Percentiles rank a stretch among this genome's conserved stretches.
Conservation (phyloP, 2,888 invertebrate genomes). For the Drosophila colorata region DNA sequence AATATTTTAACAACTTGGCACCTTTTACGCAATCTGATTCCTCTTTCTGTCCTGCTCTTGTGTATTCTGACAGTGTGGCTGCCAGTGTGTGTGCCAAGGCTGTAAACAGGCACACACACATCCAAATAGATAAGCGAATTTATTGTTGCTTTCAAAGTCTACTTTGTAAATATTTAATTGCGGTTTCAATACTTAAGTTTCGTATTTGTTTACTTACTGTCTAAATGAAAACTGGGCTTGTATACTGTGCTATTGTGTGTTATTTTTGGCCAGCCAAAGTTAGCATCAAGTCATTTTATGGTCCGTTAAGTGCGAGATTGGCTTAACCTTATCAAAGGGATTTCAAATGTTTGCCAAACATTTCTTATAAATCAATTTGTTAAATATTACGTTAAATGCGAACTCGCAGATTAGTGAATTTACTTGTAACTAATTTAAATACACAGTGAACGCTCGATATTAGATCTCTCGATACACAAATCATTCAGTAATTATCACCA, state of each 20-base stretch:
- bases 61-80: not conserved
- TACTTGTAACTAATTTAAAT: not conserved
- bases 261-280: constrained; percentile 11
- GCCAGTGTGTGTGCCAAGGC: not conserved
- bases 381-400: not conserved
- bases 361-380: not conserved
- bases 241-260: constrained; percentile 12
- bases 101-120: not conserved
- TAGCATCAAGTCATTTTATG: constrained; percentile 34
- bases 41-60: not conserved
- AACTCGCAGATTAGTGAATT: not conserved
- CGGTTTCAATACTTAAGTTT: constrained; percentile 43
- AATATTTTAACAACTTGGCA: constrained; percentile 74
- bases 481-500: no score
- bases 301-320: constrained; percentile 6
- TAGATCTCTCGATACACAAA: no score
- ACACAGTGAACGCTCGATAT: no score
- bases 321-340: constrained; percentile 10
- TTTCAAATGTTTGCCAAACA: constrained; percentile 1
- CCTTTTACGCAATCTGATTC: constrained; percentile 40
- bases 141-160: constrained; percentile 40
- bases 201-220: constrained; percentile 24
- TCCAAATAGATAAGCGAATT: constrained; percentile 34
- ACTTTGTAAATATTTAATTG: constrained; percentile 72
- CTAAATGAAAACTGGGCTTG: constrained; percentile 12